Evolutionary conservation across 2,797 vertebrate species (phyloP), one percentile per base, ranked within the genome.

Genomic region (Melanotaenia maccullochi): DNA sequence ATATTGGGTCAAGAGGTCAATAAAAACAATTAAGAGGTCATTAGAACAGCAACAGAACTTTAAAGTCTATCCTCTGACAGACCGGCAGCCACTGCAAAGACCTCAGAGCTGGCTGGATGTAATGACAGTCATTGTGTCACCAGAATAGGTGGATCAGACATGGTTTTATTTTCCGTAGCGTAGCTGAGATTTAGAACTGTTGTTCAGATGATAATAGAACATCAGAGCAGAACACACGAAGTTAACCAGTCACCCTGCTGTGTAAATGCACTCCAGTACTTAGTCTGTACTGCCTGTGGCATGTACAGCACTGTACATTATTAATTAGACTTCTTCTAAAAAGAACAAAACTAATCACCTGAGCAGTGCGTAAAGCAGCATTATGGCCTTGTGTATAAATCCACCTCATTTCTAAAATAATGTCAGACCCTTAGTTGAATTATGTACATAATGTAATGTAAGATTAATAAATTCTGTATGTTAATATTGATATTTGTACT

Each of bases 131-230:
- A 33, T 33, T 33, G 5, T 33, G 32, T 4, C 32, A 33, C 32
- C 6, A 33, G 8, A 42, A 38, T 9, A 9, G 57, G 38, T 16
- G 30, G 9, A 33, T 59, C 16, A 25, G n/a, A 35, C 33, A 13
- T 4, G 0, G 4, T 28, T 36, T 47, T 40, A 38, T 58, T 13
- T 42, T 33, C 38, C 14, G 5, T 55, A 33, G 13, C 11, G 12
- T 60, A 25, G 66, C n/a, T 44, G 24, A 79, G 35, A 32, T 59
- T 69, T 52, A 22, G 60, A 71, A 35, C 20, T 66, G 42, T 63
- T 68, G 40, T 69, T 80, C 18, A 76, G 38, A 67, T 79, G 24
- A 71, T 71, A 25, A 62, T 44, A 30, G 25, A 66, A 52, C 35
- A 55, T 76, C 33, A 63, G 44, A 65, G 64, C 24, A 71, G 47